These are phyloP conservation scores for Trachythela sp. DNA, from an alignment of 64 coral and sea anemone species.

Conservation along the genomic window DNA sequence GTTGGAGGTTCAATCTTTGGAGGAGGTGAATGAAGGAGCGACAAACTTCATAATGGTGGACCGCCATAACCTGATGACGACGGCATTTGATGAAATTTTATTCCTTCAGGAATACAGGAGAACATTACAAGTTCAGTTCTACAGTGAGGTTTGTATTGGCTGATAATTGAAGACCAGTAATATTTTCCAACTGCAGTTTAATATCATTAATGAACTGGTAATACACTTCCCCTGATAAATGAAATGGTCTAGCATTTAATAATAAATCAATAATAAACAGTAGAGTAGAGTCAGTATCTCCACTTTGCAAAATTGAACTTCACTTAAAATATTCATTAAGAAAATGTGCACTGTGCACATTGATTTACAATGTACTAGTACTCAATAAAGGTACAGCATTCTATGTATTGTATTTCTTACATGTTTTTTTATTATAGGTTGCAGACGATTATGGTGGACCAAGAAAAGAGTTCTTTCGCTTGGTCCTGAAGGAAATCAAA, in stretches of 20 bases:
- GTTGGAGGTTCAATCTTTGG: slow-evolving; percentile 29
- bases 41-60: slow-evolving; percentile 24
- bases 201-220: background rate
- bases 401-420: no score
- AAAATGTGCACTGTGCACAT: no score
- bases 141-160: slow-evolving; percentile 22
- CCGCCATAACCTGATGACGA: background rate
- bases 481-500: slow-evolving; percentile 19
- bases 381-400: no score
- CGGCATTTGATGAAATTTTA: slow-evolving; percentile 28
- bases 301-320: no score
- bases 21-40: slow-evolving; percentile 31
- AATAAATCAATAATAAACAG: no score
- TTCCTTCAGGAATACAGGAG: background rate
- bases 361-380: no score
- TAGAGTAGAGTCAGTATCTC: no score
- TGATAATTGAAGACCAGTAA: background rate
- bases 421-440: slow-evolving; percentile 24
- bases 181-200: background rate
- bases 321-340: no score
- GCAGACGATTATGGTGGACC: slow-evolving; percentile 36
- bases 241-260: no score
- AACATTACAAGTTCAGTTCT: slow-evolving; percentile 36
- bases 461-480: slow-evolving; percentile 40
- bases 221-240: no score